Evolutionary conservation across 2,888 invertebrate genomes (phyloP), one percentile per base, ranked within the genome.

Genomic region (Thereva nobilitata): DNA sequence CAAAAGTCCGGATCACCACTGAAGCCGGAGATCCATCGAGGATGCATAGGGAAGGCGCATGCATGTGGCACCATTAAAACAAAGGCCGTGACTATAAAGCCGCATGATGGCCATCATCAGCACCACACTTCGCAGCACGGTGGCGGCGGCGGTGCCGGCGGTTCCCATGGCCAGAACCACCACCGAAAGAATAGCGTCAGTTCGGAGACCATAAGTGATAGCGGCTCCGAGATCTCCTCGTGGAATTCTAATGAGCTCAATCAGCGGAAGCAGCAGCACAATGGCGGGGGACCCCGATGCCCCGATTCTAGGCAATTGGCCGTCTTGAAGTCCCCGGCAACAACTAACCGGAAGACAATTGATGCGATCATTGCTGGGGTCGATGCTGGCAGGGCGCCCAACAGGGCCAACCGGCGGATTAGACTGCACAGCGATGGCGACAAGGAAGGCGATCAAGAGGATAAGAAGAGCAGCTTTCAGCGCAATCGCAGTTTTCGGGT

Each of bases 11-110:
- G 65, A 68, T 71, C 72, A 59, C 70, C 72, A 65, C 71, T 79
- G 1, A 80, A 79, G 72, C 79, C 80, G 9, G 79, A 78, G 67
- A 80, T 80, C 67, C 91, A 91, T 77, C 86, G 86, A 74, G 87
- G 87, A 64, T 92, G 92, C 77, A 89, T 87, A 41, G 92, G 92
- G 40, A 87, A 88, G 75, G 86, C 89, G 1, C 92, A 92, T 76
- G 91, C 90, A 8, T 86, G 88, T 72, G 91, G 91, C 56, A 80
- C 80, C 41, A 74, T 75, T 61, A 80, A 80, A 70, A 73, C 77
- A 3, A 76, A 75, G 55, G 59, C 73, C 56, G 64, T 71, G 10
- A 70, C 66, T 42, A 67, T 59, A 5, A 72, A 64, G 56, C 66
- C 66, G 34, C 68, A 70, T 56, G 68, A 71, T 54, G 70, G 70